Evolutionary conservation across 2,888 invertebrate species (phyloP).

Genomic region (Chloroclysta siterata): DNA sequence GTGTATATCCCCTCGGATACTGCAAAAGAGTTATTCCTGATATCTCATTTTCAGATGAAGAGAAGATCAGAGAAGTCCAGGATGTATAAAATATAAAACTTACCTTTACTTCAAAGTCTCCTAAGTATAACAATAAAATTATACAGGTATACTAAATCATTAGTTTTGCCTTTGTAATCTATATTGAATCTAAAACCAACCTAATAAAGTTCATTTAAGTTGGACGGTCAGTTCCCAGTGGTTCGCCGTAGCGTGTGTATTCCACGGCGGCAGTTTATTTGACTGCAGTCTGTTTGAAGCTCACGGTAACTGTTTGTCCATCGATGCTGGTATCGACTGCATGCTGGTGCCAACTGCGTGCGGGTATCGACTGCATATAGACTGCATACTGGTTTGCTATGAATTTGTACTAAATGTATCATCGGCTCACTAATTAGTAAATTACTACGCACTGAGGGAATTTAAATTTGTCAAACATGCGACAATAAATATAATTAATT

Average conservation of each 20-base stretch:
- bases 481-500: no score
- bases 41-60: no score
- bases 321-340: slow-evolving; percentile 14
- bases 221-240: not conserved
- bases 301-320: slow-evolving; percentile 1
- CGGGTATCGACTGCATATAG: slow-evolving; percentile 12
- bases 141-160: no score
- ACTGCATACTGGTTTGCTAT: not conserved
- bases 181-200: not conserved
- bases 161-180: not conserved
- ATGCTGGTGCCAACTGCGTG: slow-evolving; percentile 16
- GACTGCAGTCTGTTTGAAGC: slow-evolving; percentile 6
- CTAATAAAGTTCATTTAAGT: not conserved
- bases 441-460: not conserved
- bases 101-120: no score
- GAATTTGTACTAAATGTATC: not conserved
- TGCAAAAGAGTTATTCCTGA: no score
- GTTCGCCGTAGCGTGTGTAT: not conserved
- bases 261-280: not conserved
- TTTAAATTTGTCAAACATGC: not conserved
- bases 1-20: no score
- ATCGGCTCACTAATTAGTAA: not conserved
- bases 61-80: no score
- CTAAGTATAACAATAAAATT: no score
- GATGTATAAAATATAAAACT: no score